phyloP scores from a whole-genome alignment of 1,140 invertebrate genomes.

The Homalodisca vitripennis region DNA sequence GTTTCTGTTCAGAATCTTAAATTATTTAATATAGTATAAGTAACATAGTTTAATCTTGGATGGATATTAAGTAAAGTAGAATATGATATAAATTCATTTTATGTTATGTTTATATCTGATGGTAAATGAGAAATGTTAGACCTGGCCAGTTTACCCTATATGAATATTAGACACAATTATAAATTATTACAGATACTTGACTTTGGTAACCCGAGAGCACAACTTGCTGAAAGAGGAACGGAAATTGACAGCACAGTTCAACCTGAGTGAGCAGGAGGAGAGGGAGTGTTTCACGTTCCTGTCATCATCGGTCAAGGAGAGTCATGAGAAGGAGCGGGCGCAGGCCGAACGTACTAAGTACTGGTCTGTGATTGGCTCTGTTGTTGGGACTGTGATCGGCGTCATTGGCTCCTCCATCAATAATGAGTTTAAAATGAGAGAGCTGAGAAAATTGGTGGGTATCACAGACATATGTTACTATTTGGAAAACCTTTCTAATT shows the following conservation, averaged over 20 bases:
- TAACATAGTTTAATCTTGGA: too few species aligned
- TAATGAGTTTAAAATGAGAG: constrained; percentile 63
- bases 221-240: constrained; percentile 43
- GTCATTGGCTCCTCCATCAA: constrained; percentile 65
- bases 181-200: constrained; percentile 39
- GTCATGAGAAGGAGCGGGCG: constrained; percentile 70
- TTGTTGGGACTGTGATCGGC: constrained; percentile 65
- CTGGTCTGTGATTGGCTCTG: constrained; percentile 71
- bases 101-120: background rate
- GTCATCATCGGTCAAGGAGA: constrained; percentile 65
- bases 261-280: constrained; percentile 55
- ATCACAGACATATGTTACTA: background rate
- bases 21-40: too few species aligned
- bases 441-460: constrained; percentile 58
- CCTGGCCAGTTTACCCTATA: too few species aligned
- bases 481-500: too few species aligned
- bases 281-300: constrained; percentile 64
- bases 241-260: constrained; percentile 36
- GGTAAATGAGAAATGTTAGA: too few species aligned
- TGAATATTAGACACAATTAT: too few species aligned
- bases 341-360: constrained; percentile 76
- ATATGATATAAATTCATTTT: background rate
- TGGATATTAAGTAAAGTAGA: background rate
- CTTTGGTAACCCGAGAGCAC: constrained; percentile 52
- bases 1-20: too few species aligned